phyloP scores from a whole-genome alignment of 2,888 invertebrate genomes.

The Geophilus truncorum region DNA sequence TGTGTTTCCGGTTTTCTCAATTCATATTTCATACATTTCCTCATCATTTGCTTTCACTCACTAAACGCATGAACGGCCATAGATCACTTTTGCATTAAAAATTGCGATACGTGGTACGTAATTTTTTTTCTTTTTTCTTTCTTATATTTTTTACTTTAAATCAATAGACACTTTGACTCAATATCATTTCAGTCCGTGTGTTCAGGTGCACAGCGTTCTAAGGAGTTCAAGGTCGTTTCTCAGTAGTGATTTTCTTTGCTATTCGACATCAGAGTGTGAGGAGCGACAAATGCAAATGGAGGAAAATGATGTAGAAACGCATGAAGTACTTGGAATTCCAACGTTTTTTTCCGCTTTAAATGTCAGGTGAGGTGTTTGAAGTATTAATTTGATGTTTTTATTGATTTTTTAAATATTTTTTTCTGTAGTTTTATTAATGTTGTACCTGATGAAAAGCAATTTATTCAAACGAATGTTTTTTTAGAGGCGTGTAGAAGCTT shows the following conservation, averaged over 20 bases:
- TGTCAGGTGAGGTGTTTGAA: neutral
- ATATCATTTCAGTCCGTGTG: neutral
- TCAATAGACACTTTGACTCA: neutral
- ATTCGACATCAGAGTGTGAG: neutral
- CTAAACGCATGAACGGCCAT: neutral
- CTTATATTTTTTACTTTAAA: neutral
- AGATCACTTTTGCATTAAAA: neutral
- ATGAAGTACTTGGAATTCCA: neutral
- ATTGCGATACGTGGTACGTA: neutral
- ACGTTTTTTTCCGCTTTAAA: neutral
- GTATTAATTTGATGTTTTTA: no score
- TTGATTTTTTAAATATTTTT: no score
- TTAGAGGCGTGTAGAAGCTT: slow-evolving; percentile 33
- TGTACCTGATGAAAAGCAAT: neutral
- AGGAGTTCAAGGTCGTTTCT: neutral
- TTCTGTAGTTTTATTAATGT: neutral
- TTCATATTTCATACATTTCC: no score
- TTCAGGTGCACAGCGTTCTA: neutral
- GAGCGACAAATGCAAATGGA: neutral
- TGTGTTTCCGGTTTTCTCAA: neutral
- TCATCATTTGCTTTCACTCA: neutral
- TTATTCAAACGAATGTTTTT: slow-evolving; percentile 31
- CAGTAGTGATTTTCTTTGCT: neutral
- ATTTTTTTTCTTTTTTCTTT: neutral
- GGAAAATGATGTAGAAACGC: neutral